Base-by-base conservation (phyloP, 2,113 vertebrate species). In the Pangasianodon hypophthalmus region DNA sequence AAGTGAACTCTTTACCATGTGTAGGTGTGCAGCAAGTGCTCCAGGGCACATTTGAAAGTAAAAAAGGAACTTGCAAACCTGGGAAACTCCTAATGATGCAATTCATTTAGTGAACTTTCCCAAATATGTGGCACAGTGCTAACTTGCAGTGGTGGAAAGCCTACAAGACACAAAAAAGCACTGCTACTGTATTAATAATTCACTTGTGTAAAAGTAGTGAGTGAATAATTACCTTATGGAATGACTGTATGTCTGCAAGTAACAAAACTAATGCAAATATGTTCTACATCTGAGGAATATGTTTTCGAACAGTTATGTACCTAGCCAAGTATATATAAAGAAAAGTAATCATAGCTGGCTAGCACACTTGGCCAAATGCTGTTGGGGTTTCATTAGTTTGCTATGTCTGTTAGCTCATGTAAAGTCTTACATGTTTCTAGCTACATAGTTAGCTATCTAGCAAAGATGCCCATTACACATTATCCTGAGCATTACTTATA, bases 31-130 rank as follows among this genome's bases (percentile, higher is more conserved):
- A 69, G 16, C 7, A 16, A 37, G 9, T 7, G 26, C 32, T 75
- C 81, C 64, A 60, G 77, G 77, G 56, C 56, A 41, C 58, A 29
- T 67, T 52, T 50, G 8, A 62, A 50, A 60, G 69, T 85, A 89
- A 81, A 84, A 46, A 44, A 44, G 82, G 44, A 75, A 10, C 26
- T 85, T 77, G 41, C 16, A 58, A 60, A 83, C 62, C 62, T 50
- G 37, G 52, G 69, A 77, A 89, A 85, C 69, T 85, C 69, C 88
- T 73, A 24, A 77, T 83, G 81, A 81, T 58, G 73, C 29, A 50
- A 88, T 84, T 44, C 32, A 71, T 56, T 83, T 48, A 71, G 19
- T 82, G 41, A 82, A 32, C 52, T 48, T 46, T 21, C 18, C 18
- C 3, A 62, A 9, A 32, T 48, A 29, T 13, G 11, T 21, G 2